Percentiles rank a stretch among this genome's conserved stretches.
Conservation (phyloP, 1,140 invertebrate genomes). For the Apis cerana region DNA sequence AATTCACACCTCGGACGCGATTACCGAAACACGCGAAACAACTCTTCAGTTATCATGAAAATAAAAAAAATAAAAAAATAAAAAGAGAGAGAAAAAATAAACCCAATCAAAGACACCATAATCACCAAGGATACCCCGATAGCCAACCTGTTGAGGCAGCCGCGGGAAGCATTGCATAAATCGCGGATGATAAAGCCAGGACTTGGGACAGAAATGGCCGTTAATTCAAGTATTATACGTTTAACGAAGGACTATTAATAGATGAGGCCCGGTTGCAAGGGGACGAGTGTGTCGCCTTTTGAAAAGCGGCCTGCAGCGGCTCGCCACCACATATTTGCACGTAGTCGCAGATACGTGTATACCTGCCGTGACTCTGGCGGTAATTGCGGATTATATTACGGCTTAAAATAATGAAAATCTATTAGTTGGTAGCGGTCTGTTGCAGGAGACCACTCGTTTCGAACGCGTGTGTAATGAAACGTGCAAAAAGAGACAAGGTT, state of each 20-base stretch:
- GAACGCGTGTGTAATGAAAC: constrained; percentile 2
- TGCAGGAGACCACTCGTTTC: constrained; percentile 40
- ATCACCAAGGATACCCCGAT: constrained; percentile 3
- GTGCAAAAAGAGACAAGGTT: constrained; percentile 13
- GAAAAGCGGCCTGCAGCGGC: constrained; percentile 46
- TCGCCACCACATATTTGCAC: constrained; percentile 60
- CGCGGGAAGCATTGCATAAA: constrained; percentile 12
- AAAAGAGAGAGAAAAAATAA: neutral
- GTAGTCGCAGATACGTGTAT: constrained; percentile 46
- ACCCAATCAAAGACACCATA: neutral
- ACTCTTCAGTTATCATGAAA: neutral
- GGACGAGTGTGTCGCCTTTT: constrained; percentile 54
- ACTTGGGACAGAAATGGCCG: constrained; percentile 43
- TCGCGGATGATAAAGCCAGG: constrained; percentile 29
- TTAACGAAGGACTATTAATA: constrained; percentile 67
- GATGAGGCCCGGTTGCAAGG: constrained; percentile 36
- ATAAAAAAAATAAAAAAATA: neutral
- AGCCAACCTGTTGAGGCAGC: neutral
- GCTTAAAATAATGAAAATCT: constrained; percentile 72
- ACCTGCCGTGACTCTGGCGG: constrained; percentile 22
- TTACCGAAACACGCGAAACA: neutral
- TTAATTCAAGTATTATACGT: constrained; percentile 64
- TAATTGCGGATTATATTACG: constrained; percentile 58
- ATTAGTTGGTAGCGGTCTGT: constrained; percentile 58
- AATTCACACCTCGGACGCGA: neutral